A percentile compares a stretch with the other conserved stretches of the same genome.
These are phyloP conservation scores for Drosophila mayri DNA, from an alignment of 1,140 invertebrate species.

Conservation along the genomic window DNA sequence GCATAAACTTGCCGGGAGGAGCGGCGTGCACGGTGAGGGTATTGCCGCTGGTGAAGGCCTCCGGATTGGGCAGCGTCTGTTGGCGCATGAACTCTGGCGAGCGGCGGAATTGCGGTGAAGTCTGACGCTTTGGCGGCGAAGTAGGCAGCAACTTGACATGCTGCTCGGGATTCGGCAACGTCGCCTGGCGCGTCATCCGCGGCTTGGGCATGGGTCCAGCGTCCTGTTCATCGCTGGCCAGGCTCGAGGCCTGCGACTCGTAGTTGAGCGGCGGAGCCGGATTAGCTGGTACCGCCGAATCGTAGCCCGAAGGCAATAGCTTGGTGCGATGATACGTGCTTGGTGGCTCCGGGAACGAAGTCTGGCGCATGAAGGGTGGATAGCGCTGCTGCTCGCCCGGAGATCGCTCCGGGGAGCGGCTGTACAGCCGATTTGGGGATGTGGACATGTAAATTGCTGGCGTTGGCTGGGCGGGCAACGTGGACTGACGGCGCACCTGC, in stretches of 20 bases:
- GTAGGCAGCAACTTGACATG: constrained; percentile 83
- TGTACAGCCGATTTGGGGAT: constrained; percentile 81
- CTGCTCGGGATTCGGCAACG: constrained; percentile 83
- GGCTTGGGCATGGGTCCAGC: constrained; percentile 62
- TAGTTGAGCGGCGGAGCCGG: constrained; percentile 57
- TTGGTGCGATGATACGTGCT: constrained; percentile 75
- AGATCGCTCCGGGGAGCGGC: constrained; percentile 81
- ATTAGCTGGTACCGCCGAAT: constrained; percentile 1
- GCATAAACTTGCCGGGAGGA: constrained; percentile 77
- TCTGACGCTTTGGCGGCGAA: constrained; percentile 83
- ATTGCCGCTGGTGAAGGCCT: constrained; percentile 77
- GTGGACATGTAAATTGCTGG: constrained; percentile 83
- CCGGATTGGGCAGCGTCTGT: constrained; percentile 83
- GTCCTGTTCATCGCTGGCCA: constrained; percentile 74
- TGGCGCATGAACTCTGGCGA: constrained; percentile 84
- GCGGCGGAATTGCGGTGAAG: constrained; percentile 80
- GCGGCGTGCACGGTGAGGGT: constrained; percentile 74
- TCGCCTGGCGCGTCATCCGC: constrained; percentile 80
- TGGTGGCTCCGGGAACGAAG: constrained; percentile 77
- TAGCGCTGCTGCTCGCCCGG: constrained; percentile 81
- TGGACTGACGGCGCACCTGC: constrained; percentile 84
- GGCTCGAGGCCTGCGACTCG: constrained; percentile 63
- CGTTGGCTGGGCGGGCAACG: constrained; percentile 77
- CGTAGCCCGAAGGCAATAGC: constrained; percentile 61
- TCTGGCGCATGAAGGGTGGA: constrained; percentile 83